Conservation (phyloP, 2,797 vertebrate genomes). For the Nasua narica region DNA sequence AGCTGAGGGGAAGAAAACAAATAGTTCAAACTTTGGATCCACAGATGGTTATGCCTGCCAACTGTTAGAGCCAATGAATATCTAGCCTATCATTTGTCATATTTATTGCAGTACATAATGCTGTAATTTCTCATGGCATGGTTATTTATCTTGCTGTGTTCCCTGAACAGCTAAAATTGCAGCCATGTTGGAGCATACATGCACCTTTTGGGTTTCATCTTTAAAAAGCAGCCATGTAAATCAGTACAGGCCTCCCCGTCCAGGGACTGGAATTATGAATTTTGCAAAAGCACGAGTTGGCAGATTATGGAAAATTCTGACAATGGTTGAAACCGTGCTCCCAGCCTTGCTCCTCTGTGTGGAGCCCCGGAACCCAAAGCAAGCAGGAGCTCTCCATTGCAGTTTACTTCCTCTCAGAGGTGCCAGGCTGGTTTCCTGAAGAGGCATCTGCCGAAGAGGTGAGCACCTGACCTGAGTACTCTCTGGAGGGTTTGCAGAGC, state of each 20-base stretch:
- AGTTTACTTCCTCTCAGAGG: background rate
- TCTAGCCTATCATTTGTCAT: constrained; percentile 75
- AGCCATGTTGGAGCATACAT: constrained; percentile 52
- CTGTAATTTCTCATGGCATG: constrained; percentile 70
- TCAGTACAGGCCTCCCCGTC: background rate
- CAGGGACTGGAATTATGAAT: background rate
- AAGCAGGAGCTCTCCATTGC: background rate
- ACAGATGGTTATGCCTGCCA: constrained; percentile 74
- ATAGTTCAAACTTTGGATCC: constrained; percentile 72
- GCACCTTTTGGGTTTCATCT: constrained; percentile 42
- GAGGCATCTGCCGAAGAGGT: rapidly evolving
- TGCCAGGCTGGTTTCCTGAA: background rate
- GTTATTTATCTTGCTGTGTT: constrained; percentile 69
- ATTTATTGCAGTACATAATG: constrained; percentile 72
- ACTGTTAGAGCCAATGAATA: constrained; percentile 74
- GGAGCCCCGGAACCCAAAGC: background rate
- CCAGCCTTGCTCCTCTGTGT: background rate
- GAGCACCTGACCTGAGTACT: background rate
- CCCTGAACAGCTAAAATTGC: constrained; percentile 53
- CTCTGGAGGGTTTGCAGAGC: background rate
- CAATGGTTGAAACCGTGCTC: background rate
- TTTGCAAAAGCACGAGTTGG: background rate
- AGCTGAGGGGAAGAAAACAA: constrained; percentile 65
- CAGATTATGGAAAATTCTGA: background rate
- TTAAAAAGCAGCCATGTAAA: constrained; percentile 19